A percentile compares a stretch with the other conserved stretches of the same genome.
Conservation (phyloP, 2,113 vertebrate species). For the Salvator merianae region DNA sequence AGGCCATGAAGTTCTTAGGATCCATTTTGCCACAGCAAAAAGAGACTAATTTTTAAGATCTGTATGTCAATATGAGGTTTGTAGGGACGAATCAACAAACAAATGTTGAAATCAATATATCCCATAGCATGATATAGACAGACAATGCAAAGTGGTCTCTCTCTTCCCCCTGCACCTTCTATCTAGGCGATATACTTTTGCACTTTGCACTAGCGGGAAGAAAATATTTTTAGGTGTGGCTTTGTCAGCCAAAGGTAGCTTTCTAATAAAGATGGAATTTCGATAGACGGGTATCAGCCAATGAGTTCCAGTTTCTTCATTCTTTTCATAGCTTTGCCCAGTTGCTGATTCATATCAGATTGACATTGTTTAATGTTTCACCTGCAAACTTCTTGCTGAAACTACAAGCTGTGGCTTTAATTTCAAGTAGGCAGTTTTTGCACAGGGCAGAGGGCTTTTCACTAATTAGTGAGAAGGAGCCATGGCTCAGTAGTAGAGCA, state of each 20-base stretch:
- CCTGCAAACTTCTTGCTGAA: neutral
- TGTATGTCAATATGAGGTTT: neutral
- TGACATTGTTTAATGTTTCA: neutral
- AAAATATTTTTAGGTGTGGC: conserved; percentile 5
- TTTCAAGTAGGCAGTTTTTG: neutral
- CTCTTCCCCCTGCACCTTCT: neutral
- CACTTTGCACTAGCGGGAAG: neutral
- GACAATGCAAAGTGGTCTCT: no score
- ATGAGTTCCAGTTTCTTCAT: neutral
- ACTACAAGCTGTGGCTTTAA: neutral
- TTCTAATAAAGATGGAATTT: neutral
- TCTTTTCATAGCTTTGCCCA: conserved; percentile 10
- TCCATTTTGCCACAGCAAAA: neutral
- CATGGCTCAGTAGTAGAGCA: no score
- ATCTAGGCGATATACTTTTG: neutral
- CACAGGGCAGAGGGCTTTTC: neutral
- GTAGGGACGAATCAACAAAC: neutral
- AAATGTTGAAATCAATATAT: neutral
- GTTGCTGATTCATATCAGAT: neutral
- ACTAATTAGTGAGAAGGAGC: neutral
- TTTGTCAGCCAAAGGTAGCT: neutral
- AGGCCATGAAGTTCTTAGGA: neutral
- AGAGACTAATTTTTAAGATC: neutral
- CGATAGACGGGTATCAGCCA: neutral
- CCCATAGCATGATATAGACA: neutral